Evolutionary conservation across 1,140 invertebrate species (phyloP).

Genomic region (Colletes latitarsis): DNA sequence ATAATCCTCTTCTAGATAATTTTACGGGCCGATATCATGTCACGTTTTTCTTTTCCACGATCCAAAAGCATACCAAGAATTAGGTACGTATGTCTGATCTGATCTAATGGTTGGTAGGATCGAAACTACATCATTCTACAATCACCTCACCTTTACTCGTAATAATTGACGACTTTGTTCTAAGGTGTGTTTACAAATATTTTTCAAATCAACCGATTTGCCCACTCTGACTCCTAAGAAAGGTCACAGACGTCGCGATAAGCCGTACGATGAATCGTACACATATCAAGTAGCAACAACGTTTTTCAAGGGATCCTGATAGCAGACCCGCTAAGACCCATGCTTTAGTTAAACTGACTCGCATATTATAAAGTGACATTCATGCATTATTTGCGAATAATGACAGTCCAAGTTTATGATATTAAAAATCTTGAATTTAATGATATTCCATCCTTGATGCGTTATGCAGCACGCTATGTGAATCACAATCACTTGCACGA

Average conservation of each 20-base stretch:
- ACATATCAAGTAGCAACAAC: too few relatives aligned
- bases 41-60: constrained; percentile 41
- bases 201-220: constrained; percentile 45
- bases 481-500: too few relatives aligned
- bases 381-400: too few relatives aligned
- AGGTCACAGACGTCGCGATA: constrained; percentile 19
- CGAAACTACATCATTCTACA: constrained; percentile 60
- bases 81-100: constrained; percentile 54
- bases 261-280: too few relatives aligned
- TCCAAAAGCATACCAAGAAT: constrained; percentile 51
- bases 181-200: constrained; percentile 64
- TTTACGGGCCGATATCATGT: constrained; percentile 27
- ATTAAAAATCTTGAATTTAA: too few relatives aligned
- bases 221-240: constrained; percentile 26
- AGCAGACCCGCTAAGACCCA: too few relatives aligned
- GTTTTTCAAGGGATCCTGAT: too few relatives aligned
- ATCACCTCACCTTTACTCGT: constrained; percentile 69
- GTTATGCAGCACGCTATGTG: too few relatives aligned
- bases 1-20: constrained; percentile 51
- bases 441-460: too few relatives aligned
- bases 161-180: constrained; percentile 79
- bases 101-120: constrained; percentile 66
- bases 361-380: too few relatives aligned
- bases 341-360: too few relatives aligned
- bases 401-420: too few relatives aligned